Evolutionary conservation across 1,140 invertebrate genomes (phyloP), one percentile per base, ranked within the genome.

Genomic region (Ericerus pela): DNA sequence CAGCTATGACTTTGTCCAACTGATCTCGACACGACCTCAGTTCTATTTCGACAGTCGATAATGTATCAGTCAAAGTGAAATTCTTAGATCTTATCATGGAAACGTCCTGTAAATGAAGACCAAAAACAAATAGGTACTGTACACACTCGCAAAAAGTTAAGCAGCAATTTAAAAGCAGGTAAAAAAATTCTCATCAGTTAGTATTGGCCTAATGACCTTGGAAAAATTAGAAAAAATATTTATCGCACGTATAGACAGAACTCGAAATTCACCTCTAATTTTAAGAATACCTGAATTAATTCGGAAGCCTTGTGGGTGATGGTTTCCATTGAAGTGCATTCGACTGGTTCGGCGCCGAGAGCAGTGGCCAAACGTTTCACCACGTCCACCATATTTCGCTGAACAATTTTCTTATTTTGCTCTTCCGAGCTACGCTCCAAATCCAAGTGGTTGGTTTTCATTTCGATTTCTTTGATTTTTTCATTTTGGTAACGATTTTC

Each of bases 401-500:
- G 72, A 37, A 76, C 74, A 61, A 75, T 74, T 56, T 81, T 79
- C 64, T 82, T 81, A 60, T 78, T 75, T 38, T 78, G 72, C 65
- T 82, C 79, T 65, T 82, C 81, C 56, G 72, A 76, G 37, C 76
- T 73, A 38, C 82, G 75, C 55, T 82, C 81, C 29, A 81, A 64
- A 66, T 87, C 84, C 36, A 85, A 62, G 51, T 78, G 75, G 55
- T 81, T 72, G 24, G 84, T 68, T 68, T 84, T 85, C 61, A 80
- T 78, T 55, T 85, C 79, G 47, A 84, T 70, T 59, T 88, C 84
- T 59, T 82, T 81, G 14, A 78, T 74, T 62, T 80, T 79, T 24
- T 87, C 84, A 65, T 85, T 82, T 58, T 80, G 76, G 59, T 82
- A 81, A 22, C 80, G 66, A 51, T 77, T 77, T 64, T 88, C 85